These are phyloP conservation scores for Channa argus DNA, from an alignment of 2,113 vertebrate genomes.

Conservation along the genomic window DNA sequence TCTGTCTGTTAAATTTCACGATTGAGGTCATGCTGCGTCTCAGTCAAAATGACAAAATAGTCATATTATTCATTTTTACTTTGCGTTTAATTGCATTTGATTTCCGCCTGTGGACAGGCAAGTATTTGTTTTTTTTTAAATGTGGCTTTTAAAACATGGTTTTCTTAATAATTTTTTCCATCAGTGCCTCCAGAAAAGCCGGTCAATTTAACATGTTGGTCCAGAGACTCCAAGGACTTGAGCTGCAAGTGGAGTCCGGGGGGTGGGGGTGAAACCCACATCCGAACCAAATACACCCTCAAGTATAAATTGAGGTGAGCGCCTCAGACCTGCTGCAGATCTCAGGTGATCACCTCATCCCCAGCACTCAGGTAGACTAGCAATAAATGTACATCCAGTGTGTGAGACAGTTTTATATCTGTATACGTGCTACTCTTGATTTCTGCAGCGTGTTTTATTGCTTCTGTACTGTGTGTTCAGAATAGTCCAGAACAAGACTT, in stretches of 20 bases:
- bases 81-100: neutral
- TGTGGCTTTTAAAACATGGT: neutral
- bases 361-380: constrained; percentile 38
- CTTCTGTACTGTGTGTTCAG: neutral
- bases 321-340: constrained; percentile 44
- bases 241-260: constrained; percentile 91
- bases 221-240: constrained; percentile 93
- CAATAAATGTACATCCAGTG: neutral
- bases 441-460: neutral
- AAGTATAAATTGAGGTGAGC: constrained; percentile 95
- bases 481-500: neutral
- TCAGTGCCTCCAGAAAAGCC: constrained; percentile 94
- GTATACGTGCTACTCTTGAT: neutral
- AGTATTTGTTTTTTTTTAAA: neutral
- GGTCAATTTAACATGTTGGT: constrained; percentile 93
- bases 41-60: neutral
- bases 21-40: neutral
- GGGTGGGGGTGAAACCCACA: constrained; percentile 88
- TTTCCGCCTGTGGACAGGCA: neutral
- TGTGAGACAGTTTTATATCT: neutral
- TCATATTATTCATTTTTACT: neutral
- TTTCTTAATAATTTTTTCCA: neutral
- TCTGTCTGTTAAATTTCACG: neutral
- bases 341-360: constrained; percentile 48
- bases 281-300: constrained; percentile 92